Percentiles rank a stretch among this genome's conserved stretches.
Conservation (phyloP, 2,797 vertebrate species). For the Emydoidea blandingii region DNA sequence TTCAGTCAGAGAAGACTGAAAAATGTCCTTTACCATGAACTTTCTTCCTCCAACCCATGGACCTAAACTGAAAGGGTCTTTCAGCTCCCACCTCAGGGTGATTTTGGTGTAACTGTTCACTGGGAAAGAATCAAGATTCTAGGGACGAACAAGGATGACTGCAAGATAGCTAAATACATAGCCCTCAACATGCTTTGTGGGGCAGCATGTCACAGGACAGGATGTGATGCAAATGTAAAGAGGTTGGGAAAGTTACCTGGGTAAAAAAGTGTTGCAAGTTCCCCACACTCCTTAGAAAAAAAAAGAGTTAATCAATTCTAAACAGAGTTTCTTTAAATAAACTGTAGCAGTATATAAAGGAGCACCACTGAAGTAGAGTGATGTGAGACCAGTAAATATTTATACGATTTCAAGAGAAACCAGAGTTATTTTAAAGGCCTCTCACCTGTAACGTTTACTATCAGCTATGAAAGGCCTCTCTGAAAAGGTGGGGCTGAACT, state of each 20-base stretch:
- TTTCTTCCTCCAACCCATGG: neutral
- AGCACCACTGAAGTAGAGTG: neutral
- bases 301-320: neutral
- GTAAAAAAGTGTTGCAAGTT: neutral
- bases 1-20: neutral
- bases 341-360: neutral
- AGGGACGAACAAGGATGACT: neutral
- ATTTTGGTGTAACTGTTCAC: neutral
- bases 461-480: constrained; percentile 83
- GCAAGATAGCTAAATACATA: neutral
- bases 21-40: neutral
- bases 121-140: neutral
- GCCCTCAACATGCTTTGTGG: neutral
- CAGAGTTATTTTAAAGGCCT: neutral
- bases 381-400: neutral
- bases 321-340: neutral
- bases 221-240: neutral
- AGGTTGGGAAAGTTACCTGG: neutral
- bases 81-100: neutral
- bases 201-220: neutral
- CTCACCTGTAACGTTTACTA: constrained; percentile 85
- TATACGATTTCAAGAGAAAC: too few relatives aligned
- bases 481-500: constrained; percentile 86
- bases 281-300: neutral
- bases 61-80: neutral